Evolutionary conservation across 2,797 vertebrate genomes (phyloP), one percentile per base, ranked within the genome.

Genomic region (Podarcis lilfordi): DNA sequence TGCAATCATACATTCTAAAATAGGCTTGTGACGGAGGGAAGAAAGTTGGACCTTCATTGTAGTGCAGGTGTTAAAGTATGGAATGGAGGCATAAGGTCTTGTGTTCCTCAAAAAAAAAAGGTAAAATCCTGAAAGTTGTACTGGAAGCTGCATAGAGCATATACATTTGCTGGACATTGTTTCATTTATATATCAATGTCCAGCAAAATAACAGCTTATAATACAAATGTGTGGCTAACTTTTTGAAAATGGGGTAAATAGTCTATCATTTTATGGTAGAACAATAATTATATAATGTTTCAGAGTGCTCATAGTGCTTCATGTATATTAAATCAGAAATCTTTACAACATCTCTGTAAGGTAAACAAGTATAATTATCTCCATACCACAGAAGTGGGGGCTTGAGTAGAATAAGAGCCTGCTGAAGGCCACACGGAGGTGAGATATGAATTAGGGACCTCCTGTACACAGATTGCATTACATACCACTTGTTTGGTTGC

Each of bases 11-110:
- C 68, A 79, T 74, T 3, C 89, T 0, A 1, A 59, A 10, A 19
- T 4, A 79, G 0, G 37, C 71, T 10, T 1, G 0, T 23, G 71
- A 45, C 5, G 23, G 43, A 43, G 25, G 82, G 0, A 0, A 79
- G 88, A n/a, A 69, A 89, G 79, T 7, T 88, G 69, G 76, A 43
- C 55, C 40, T 79, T 50, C 17, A 9, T 78, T 9, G 7, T 5
- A 89, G 8, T 37, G 84, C 19, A 11, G 23, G 37, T 43, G 10
- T 55, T 86, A 69, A 80, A 50, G 76, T 8, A 76, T 43, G 17
- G 55, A 64, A 66, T 61, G 11, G 25, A 61, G 15, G 1, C 27
- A 64, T n/a, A 23, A 43, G 2, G 15, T 29, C 29, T 78, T 45
- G 2, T 77, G 59, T 8, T 85, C 74, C 9, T 19, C 19, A 32